A percentile compares a stretch with the other conserved stretches of the same genome.
Conservation (phyloP, 2,888 invertebrate species). For the Micoletzkya japonica region DNA sequence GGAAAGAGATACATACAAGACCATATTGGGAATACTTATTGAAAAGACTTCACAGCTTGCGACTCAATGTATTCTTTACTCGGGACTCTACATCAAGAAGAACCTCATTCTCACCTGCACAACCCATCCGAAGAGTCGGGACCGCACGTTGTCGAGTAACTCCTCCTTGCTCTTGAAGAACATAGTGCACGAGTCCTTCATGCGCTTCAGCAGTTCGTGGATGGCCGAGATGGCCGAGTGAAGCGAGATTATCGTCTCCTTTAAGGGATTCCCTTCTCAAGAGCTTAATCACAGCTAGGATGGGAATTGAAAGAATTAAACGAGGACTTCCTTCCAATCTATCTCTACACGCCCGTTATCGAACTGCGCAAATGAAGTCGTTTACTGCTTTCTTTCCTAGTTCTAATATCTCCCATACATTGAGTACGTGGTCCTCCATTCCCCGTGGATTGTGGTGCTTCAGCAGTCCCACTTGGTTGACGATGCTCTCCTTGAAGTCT, state of each 20-base stretch:
- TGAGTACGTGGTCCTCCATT: slow-evolving; percentile 29
- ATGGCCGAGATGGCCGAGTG: slow-evolving; percentile 6
- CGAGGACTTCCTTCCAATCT: too few species aligned
- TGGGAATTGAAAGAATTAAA: too few species aligned
- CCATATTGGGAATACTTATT: too few species aligned
- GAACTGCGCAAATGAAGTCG: too few species aligned
- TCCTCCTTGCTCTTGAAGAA: slow-evolving; percentile 54
- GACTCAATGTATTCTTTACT: background rate
- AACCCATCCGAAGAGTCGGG: slow-evolving; percentile 50
- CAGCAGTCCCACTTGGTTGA: slow-evolving; percentile 29
- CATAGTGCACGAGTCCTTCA: slow-evolving; percentile 32
- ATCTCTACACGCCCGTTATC: too few species aligned
- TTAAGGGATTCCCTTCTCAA: background rate
- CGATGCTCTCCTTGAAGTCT: slow-evolving; percentile 34
- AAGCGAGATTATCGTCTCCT: slow-evolving; percentile 4
- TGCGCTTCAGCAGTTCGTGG: slow-evolving; percentile 35
- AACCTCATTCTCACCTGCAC: slow-evolving; percentile 28
- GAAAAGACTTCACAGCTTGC: background rate
- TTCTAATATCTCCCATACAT: too few species aligned
- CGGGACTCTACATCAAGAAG: background rate
- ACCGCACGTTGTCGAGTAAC: slow-evolving; percentile 47
- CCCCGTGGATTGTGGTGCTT: slow-evolving; percentile 32
- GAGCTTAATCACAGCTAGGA: too few species aligned
- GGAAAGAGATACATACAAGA: too few species aligned
- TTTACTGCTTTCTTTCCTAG: too few species aligned